phyloP scores from a whole-genome alignment of 2,888 invertebrate genomes.

The Coleophora flavipennella region DNA sequence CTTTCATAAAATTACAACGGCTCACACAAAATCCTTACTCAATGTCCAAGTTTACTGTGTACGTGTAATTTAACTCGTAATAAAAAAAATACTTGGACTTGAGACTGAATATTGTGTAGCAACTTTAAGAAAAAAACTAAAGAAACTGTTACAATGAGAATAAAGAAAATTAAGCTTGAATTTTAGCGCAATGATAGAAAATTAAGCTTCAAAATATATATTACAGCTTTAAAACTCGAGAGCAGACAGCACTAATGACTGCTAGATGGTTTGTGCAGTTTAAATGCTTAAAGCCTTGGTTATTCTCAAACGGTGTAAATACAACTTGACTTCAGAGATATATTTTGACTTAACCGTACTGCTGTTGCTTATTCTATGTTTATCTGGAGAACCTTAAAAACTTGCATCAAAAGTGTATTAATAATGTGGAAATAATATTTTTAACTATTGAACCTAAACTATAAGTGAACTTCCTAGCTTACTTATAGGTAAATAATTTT shows the following conservation, averaged over 20 bases:
- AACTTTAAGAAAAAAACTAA: constrained; percentile 17
- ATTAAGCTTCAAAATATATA: constrained; percentile 57
- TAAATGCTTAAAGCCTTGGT: constrained; percentile 55
- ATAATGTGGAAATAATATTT: constrained; percentile 8
- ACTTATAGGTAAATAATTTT: too few species aligned
- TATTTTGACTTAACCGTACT: constrained; percentile 50
- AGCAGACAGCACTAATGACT: constrained; percentile 45
- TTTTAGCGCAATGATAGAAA: constrained; percentile 56
- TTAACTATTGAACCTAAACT: too few species aligned
- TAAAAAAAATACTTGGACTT: neutral
- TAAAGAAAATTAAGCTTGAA: constrained; percentile 49
- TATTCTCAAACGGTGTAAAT: constrained; percentile 54
- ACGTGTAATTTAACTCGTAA: neutral
- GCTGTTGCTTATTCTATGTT: constrained; percentile 47
- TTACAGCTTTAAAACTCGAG: constrained; percentile 57
- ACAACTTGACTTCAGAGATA: constrained; percentile 68
- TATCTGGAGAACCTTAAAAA: constrained; percentile 59
- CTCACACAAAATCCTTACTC: constrained; percentile 21
- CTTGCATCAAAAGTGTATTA: constrained; percentile 33
- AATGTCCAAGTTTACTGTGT: constrained; percentile 1
- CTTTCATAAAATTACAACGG: constrained; percentile 36
- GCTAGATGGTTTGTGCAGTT: constrained; percentile 45
- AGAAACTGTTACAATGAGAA: constrained; percentile 54
- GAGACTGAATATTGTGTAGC: too few species aligned
- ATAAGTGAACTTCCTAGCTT: too few species aligned